Base-by-base conservation (phyloP, 2,113 vertebrate species). In the Perca schrenkii region DNA sequence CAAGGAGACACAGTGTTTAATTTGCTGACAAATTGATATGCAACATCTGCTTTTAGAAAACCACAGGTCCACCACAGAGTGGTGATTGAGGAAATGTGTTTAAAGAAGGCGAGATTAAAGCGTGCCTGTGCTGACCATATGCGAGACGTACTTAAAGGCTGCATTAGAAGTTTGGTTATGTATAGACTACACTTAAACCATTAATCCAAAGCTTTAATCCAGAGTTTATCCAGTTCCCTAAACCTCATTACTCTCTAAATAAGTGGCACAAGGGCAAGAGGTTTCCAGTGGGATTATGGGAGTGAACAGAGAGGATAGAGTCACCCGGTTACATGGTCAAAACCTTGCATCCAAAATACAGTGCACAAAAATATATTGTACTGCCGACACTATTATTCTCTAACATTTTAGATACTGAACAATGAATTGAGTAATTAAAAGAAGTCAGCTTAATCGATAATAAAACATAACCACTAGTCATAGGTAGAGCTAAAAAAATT, bases 241-340 rank as follows among this genome's bases (percentile, higher is more conserved):
- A 94, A 91, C 86, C 90, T 90, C 80, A 91, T 91, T 90, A 90
- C 76, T 92, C 83, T 89, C 83, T 89, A 89, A 91, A 89, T 85
- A 93, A 93, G 88, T 88, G 90, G 90, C 85, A 84, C 76, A 77
- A 88, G 79, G 75, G 81, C 82, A 85, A 80, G 69, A 84, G 89
- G 84, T 89, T 82, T 83, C 81, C 64, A 75, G 78, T 4, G 50
- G 77, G 92, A 92, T 93, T 92, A 94, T 40, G 61, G 46, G 83
- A 78, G 64, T 78, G 34, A 84, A 75, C 47, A 47, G 70, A 69
- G 60, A 72, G 46, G 83, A 87, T 36, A 62, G 34, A 80, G 62
- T 62, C 72, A 53, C 15, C 22, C 13, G 19, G 66, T 63, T 74
- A 73, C 56, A 69, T 50, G 66, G 76, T 86, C 47, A 14, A 63